Evolutionary conservation across 2,888 invertebrate genomes (phyloP), one percentile per base, ranked within the genome.

Genomic region (Aradus depressus): DNA sequence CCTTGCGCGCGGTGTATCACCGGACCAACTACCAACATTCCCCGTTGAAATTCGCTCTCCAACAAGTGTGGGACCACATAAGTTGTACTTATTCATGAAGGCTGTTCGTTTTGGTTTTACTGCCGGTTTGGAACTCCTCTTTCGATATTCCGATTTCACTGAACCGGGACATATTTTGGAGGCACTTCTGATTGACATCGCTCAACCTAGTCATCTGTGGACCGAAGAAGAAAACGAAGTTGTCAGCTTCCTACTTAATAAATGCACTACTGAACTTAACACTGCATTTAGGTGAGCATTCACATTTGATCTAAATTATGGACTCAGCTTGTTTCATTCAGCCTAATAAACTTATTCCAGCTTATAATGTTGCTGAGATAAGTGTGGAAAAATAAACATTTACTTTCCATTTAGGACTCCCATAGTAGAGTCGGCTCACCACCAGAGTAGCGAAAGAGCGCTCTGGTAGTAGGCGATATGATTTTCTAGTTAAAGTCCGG

Each of bases 1-100:
- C 3, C 51, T 56, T 4, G 53, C 43, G 10, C 42, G 49, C 44
- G 51, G 51, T 1, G 55, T 41, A 4, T 34, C 49, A 5, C 55
- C 55, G 4, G 49, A 49, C 14, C 34, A 35, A 16, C 19, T 45
- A 14, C 32, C 32, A 10, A 14, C 23, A 3, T 19, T 19, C 19
- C 38, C 25, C 3, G 4, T 16, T 8, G 42, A 19, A 4, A 5
- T 10, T 3, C 3, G 26, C 6, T n/a, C 14, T 12, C n/a, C 21
- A 26, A 41, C 39, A 6, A 6, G 26, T 8, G 14, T 26, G 6
- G 22, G 31, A 12, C 22, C 28, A 1, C 28, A 32, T 19, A 23
- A 41, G 3, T 25, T 25, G 6, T 47, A 25, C n/a, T 14, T 44
- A 0, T 47, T 47, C 21, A 22, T 32, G 19, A 39, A 41, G 26